Conservation (phyloP, 2,888 invertebrate genomes). For the Strigamia maritima region DNA sequence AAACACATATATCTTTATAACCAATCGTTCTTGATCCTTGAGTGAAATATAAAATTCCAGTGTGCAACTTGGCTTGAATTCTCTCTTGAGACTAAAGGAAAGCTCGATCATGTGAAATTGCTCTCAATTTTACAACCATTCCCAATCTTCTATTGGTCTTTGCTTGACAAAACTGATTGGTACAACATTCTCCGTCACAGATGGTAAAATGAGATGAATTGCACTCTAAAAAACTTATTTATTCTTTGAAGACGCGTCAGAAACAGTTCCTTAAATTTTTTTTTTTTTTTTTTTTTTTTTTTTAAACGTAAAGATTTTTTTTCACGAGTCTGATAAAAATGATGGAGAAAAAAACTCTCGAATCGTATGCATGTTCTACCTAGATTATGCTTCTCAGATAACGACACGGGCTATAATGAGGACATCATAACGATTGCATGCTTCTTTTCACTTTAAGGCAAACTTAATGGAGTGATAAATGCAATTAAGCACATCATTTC, state of each 20-base stretch:
- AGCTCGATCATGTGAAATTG: conserved; percentile 13
- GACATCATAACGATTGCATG: conserved; percentile 24
- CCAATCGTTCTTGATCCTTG: not conserved
- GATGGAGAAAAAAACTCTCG: not conserved
- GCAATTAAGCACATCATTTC: conserved; percentile 25
- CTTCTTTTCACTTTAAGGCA: conserved; percentile 29
- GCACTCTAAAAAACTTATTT: not conserved
- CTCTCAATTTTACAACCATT: conserved; percentile 13
- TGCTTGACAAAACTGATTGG: not conserved
- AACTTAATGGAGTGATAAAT: conserved; percentile 29
- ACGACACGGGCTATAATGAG: conserved; percentile 12
- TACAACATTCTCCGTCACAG: conserved; percentile 16
- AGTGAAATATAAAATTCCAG: conserved; percentile 26
- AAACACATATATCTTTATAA: not conserved
- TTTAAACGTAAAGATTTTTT: not conserved
- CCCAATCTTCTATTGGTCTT: not conserved
- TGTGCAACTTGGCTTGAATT: conserved; percentile 21
- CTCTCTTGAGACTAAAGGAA: not conserved
- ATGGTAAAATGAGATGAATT: conserved; percentile 15
- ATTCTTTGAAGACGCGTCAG: not conserved
- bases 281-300: not conserved
- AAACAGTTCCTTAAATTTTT: not conserved
- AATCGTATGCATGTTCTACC: not conserved
- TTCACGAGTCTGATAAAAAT: not conserved
- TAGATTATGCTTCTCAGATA: not conserved